Evolutionary conservation across 1,140 invertebrate genomes (phyloP), one percentile per base, ranked within the genome.

Genomic region (Asobara japonica): DNA sequence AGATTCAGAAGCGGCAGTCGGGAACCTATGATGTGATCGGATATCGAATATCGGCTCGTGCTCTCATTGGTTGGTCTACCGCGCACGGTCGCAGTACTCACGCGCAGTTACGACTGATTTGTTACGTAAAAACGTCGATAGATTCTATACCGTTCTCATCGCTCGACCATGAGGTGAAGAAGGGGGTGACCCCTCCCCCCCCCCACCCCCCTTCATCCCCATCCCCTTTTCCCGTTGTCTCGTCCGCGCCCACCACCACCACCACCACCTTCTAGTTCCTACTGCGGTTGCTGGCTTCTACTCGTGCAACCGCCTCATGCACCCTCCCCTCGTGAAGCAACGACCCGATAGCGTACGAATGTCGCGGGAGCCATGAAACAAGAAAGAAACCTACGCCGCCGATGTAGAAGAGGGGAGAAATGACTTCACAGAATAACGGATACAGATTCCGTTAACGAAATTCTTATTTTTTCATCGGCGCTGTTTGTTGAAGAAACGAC

Each of bases 61-160:
- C 78, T 86, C 83, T 79, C 79, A 87, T 87, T 87, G 86, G 86
- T 83, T 74, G 81, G 76, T 82, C 78, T 76, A 82, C 79, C 78
- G 83, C 84, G 82, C 84, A 83, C 81, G 80, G 82, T 83, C 83
- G 83, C 83, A 76, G 74, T 62, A 62, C 74, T 72, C 78, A 83
- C 82, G 83, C 80, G 79, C 80, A 84, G 84, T 87, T 86, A 84
- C 86, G 85, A 87, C 86, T 86, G 86, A 87, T 87, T 87, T 87
- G 86, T 87, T 87, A 87, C 85, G 86, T 86, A 87, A 87, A 87
- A 87, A 87, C 85, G 86, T 87, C 86, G 85, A 87, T 87, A 87
- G 83, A 82, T 83, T 84, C 83, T 85, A 85, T 86, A 86, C 79
- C 77, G 74, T 78, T 77, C 75, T 77, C 27, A 29, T 61, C 66